Conservation (phyloP, 1,140 invertebrate genomes). For the Neodiprion lecontei region DNA sequence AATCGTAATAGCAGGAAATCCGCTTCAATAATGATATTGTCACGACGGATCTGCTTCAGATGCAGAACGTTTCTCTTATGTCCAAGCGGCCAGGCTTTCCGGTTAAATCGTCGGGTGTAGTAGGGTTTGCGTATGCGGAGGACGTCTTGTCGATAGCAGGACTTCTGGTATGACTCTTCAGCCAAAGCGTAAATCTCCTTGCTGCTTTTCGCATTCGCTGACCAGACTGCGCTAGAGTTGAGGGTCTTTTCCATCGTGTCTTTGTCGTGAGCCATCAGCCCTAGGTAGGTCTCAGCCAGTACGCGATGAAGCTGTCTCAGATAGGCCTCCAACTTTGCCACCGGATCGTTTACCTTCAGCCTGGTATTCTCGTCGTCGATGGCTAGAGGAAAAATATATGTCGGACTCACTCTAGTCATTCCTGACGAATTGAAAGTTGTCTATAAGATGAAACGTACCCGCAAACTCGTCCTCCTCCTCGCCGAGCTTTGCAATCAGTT, state of each 20-base stretch:
- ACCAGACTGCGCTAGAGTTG: constrained; percentile 25
- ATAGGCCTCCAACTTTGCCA: constrained; percentile 19
- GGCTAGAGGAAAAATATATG: constrained; percentile 27
- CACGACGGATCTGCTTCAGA: constrained; percentile 29
- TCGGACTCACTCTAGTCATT: background rate
- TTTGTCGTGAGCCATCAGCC: constrained; percentile 35
- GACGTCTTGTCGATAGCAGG: constrained; percentile 29
- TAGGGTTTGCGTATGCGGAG: constrained; percentile 40
- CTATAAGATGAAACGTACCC: constrained; percentile 30
- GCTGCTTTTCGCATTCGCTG: constrained; percentile 31
- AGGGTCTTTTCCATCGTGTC: constrained; percentile 36
- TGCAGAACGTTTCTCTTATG: constrained; percentile 14
- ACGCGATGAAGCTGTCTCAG: constrained; percentile 28
- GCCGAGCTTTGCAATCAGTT: constrained; percentile 35
- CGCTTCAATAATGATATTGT: constrained; percentile 36
- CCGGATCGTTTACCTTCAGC: constrained; percentile 43
- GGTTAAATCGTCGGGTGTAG: constrained; percentile 28
- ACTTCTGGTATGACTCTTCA: constrained; percentile 16
- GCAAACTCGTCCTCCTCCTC: constrained; percentile 45
- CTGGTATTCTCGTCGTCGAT: constrained; percentile 41
- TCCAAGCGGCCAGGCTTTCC: constrained; percentile 21
- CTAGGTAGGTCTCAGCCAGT: constrained; percentile 35
- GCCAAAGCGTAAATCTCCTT: constrained; percentile 14
- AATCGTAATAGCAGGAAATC: constrained; percentile 38
- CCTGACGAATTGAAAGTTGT: background rate